Percentiles rank a stretch among this genome's conserved stretches.
Conservation (phyloP, 2,113 vertebrate genomes). For the Zeus faber region DNA sequence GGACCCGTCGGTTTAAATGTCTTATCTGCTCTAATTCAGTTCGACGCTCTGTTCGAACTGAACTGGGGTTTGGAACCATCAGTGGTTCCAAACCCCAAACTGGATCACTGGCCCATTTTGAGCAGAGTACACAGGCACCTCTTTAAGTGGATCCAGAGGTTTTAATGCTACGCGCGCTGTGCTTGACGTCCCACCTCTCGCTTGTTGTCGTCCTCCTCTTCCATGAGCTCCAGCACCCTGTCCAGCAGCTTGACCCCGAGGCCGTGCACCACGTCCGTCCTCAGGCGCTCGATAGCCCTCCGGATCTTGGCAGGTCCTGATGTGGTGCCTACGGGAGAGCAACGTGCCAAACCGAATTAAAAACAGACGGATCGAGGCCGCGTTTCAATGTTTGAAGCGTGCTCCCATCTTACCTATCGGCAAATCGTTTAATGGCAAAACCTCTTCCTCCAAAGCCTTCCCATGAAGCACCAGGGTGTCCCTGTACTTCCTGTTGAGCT, state of each 20-base stretch:
- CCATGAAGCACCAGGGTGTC: slow-evolving; percentile 93
- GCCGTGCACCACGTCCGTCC: slow-evolving; percentile 87
- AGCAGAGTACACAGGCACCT: too few relatives aligned
- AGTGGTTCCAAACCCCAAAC: too few relatives aligned
- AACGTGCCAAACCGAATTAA: neutral
- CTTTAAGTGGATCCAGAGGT: too few relatives aligned
- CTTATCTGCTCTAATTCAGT: too few relatives aligned
- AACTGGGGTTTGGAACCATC: too few relatives aligned
- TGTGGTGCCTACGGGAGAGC: slow-evolving; percentile 64
- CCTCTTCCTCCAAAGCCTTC: slow-evolving; percentile 75
- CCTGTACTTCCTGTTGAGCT: slow-evolving; percentile 83
- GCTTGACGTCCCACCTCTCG: slow-evolving; percentile 78
- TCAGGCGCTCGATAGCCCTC: slow-evolving; percentile 86
- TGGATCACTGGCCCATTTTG: too few relatives aligned
- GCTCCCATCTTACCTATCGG: slow-evolving; percentile 74
- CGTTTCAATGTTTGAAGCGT: neutral
- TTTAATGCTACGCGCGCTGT: neutral
- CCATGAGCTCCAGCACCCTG: slow-evolving; percentile 86
- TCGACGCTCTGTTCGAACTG: too few relatives aligned
- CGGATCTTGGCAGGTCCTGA: slow-evolving; percentile 86
- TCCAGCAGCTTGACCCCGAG: slow-evolving; percentile 91
- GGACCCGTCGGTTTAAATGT: too few relatives aligned
- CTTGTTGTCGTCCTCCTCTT: slow-evolving; percentile 86
- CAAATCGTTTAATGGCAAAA: slow-evolving; percentile 77
- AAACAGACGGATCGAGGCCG: neutral